These are phyloP conservation scores for Euwallacea similis DNA, from an alignment of 1,140 invertebrate species.

Conservation along the genomic window DNA sequence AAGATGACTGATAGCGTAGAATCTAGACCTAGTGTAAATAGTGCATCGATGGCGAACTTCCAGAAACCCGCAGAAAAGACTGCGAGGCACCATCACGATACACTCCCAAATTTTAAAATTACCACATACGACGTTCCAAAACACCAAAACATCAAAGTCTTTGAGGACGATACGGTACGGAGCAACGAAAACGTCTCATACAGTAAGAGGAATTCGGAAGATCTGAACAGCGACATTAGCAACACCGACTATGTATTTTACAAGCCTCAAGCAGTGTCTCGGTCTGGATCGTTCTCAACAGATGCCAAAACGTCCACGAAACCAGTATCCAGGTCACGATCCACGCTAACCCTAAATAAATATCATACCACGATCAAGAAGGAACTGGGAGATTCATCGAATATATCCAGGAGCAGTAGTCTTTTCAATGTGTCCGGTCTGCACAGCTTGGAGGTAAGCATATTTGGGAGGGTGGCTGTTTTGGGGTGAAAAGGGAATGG, in stretches of 20 bases:
- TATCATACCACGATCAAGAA: conserved; percentile 34
- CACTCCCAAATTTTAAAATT: conserved; percentile 53
- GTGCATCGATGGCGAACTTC: conserved; percentile 20
- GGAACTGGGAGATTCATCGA: conserved; percentile 16
- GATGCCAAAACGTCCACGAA: conserved; percentile 41
- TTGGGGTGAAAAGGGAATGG: too few relatives aligned
- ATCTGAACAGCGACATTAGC: conserved; percentile 12
- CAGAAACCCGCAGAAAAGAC: conserved; percentile 22
- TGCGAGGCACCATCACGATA: conserved; percentile 13
- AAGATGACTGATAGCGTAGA: conserved; percentile 46
- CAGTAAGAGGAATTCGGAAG: conserved; percentile 27
- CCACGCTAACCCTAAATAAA: conserved; percentile 49
- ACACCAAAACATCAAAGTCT: conserved; percentile 51
- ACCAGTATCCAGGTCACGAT: conserved; percentile 52
- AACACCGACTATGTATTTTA: conserved; percentile 31
- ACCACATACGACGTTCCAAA: conserved; percentile 53
- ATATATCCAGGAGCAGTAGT: conserved; percentile 47
- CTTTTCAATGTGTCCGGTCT: conserved; percentile 52
- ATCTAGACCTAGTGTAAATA: conserved; percentile 25
- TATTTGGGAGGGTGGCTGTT: conserved; percentile 10
- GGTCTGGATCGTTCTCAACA: conserved; percentile 52
- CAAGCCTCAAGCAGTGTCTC: conserved; percentile 26
- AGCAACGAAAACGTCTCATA: conserved; percentile 47
- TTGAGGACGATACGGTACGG: conserved; percentile 53
- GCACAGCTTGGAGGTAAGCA: conserved; percentile 53